Conservation (phyloP, 2,888 invertebrate species). For the Drosophila nr. fundita region DNA sequence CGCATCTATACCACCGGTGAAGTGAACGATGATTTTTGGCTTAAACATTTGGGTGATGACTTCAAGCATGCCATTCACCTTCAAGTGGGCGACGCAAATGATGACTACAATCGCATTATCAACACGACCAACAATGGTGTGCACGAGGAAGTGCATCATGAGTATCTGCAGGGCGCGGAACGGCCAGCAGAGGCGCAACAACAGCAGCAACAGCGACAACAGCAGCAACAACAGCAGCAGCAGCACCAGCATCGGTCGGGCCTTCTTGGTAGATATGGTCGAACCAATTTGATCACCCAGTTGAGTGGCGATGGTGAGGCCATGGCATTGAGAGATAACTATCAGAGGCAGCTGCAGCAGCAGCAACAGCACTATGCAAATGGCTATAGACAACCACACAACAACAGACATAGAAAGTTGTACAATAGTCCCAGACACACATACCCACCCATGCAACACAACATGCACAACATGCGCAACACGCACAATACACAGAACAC, state of each 20-base stretch:
- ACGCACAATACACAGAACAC: conserved; percentile 3
- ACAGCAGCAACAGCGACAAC: conserved; percentile 3
- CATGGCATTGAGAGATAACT: conserved; percentile 45
- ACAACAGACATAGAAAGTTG: conserved; percentile 15
- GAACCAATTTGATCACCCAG: conserved; percentile 25
- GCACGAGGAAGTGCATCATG: conserved; percentile 69
- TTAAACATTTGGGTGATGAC: conserved; percentile 81
- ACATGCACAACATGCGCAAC: conserved; percentile 12
- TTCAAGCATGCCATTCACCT: conserved; percentile 81
- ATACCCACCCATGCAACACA: conserved; percentile 24
- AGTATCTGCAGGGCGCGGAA: conserved; percentile 64
- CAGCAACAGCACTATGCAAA: conserved; percentile 17
- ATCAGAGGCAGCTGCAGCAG: conserved; percentile 34
- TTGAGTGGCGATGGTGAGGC: conserved; percentile 39
- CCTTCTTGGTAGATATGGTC: conserved; percentile 15
- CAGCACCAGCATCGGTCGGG: not conserved
- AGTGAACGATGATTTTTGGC: conserved; percentile 80
- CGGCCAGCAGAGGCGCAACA: conserved; percentile 38
- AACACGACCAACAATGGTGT: conserved; percentile 65
- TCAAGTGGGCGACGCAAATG: conserved; percentile 68
- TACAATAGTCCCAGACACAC: conserved; percentile 14
- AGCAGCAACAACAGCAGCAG: conserved; percentile 7
- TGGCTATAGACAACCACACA: conserved; percentile 8
- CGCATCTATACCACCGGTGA: conserved; percentile 74
- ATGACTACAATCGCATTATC: conserved; percentile 65